Evolutionary conservation across 1,140 invertebrate genomes (phyloP), one percentile per base, ranked within the genome.

Genomic region (Drosophila sp.): DNA sequence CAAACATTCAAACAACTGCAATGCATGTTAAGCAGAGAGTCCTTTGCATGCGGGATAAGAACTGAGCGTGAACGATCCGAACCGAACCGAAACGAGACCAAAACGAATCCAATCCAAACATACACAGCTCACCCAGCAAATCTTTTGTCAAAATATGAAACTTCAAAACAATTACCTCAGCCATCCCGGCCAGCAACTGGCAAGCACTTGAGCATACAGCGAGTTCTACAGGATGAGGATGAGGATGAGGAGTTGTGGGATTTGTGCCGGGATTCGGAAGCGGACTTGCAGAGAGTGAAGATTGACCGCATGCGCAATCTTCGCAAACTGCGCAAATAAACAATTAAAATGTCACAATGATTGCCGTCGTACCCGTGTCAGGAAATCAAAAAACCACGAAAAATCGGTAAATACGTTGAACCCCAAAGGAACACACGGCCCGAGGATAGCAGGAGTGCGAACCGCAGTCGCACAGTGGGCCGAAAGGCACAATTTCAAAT

Each of bases 311-410:
- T 65, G 67, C 71, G 76, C 66, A 69, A 83, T 78, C 71, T 76
- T 67, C 13, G 87, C 83, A 69, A 83, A 82, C 71, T 76, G 71
- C 13, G 87, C 83, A 90, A 90, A 90, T 90, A 90, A 90, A 90
- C 89, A 90, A 90, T 90, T 90, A 90, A 90, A 90, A 89, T 90
- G 89, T 90, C 89, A 90, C 89, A 90, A 84, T 78, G 89, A 91
- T 89, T 90, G 80, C 74, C 77, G 50, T 62, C 77, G 72, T 77
- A 83, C 79, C 82, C 84, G 86, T 90, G 84, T 89, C 84, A 89
- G 76, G 80, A 76, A 87, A 83, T 89, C 83, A 89, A 90, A 78
- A 90, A 90, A 76, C 71, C 77, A 64, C 77, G 71, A 86, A 67
- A 89, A 87, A 87, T 89, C 76, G 72, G 72, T 77, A 79, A 86